These are phyloP conservation scores for Microtus pennsylvanicus DNA, from an alignment of 2,113 vertebrate species.

Conservation along the genomic window DNA sequence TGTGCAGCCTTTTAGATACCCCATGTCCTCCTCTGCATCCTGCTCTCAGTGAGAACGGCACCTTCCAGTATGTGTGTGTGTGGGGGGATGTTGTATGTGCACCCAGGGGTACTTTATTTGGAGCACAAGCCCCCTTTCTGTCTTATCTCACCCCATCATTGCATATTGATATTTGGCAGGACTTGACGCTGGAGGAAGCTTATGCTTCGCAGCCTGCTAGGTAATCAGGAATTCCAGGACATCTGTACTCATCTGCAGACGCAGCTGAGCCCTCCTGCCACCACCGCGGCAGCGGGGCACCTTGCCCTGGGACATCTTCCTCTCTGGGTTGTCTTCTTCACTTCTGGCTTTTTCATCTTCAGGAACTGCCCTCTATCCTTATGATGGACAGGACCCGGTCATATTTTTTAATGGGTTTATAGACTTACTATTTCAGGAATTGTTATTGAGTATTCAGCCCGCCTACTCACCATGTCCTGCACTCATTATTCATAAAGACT, in stretches of 20 bases:
- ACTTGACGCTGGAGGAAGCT: neutral
- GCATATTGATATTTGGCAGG: neutral
- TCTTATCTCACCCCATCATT: neutral
- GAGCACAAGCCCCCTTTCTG: neutral
- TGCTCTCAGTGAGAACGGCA: neutral
- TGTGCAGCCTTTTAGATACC: neutral
- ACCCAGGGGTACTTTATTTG: neutral
- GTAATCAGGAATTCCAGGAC: neutral
- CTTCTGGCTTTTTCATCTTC: neutral
- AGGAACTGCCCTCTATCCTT: neutral
- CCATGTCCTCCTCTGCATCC: neutral
- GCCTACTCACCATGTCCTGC: neutral
- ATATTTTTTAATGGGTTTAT: neutral
- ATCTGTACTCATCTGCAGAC: too few species aligned
- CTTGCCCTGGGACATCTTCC: neutral
- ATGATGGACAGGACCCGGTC: neutral
- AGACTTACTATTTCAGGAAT: neutral
- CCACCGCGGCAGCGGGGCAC: rapidly evolving
- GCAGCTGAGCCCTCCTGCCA: neutral
- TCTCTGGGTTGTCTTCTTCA: neutral
- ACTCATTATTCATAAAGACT: neutral
- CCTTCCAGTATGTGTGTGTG: neutral
- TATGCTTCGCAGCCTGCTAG: neutral
- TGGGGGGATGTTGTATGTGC: neutral
- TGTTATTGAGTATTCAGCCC: neutral